These are phyloP conservation scores for Halcyon smyrnensis DNA, from an alignment of 2,797 vertebrate genomes.

Conservation along the genomic window DNA sequence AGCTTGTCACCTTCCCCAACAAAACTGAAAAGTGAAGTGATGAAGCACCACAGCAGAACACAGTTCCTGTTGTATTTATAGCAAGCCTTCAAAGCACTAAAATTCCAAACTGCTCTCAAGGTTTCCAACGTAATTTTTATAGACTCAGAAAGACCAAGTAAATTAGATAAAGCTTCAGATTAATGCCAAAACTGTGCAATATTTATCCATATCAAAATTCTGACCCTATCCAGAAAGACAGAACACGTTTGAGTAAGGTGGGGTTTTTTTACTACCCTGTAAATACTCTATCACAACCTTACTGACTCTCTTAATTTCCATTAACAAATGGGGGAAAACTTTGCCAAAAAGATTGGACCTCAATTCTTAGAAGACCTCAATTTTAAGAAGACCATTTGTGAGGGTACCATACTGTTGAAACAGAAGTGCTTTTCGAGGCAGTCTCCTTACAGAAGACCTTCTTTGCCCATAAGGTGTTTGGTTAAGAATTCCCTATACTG, in stretches of 20 bases:
- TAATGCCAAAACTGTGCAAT: neutral
- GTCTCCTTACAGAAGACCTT: neutral
- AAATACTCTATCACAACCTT: neutral
- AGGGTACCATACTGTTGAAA: neutral
- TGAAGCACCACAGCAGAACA: neutral
- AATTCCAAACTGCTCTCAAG: neutral
- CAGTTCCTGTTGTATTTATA: neutral
- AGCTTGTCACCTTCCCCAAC: neutral
- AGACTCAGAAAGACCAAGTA: neutral
- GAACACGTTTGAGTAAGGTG: neutral
- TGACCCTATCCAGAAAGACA: neutral
- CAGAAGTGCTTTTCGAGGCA: neutral
- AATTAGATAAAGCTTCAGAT: neutral
- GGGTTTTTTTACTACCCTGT: neutral
- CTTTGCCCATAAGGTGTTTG: neutral
- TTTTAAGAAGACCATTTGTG: neutral
- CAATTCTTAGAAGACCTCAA: neutral
- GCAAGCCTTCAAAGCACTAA: neutral
- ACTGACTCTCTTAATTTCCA: neutral
- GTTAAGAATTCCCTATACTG: neutral
- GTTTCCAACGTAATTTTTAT: neutral
- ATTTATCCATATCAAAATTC: neutral
- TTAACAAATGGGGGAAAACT: neutral
- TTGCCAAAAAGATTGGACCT: neutral
- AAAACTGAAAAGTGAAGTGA: neutral